Conservation (phyloP, 2,888 invertebrate genomes). For the Drosophila mulleri region DNA sequence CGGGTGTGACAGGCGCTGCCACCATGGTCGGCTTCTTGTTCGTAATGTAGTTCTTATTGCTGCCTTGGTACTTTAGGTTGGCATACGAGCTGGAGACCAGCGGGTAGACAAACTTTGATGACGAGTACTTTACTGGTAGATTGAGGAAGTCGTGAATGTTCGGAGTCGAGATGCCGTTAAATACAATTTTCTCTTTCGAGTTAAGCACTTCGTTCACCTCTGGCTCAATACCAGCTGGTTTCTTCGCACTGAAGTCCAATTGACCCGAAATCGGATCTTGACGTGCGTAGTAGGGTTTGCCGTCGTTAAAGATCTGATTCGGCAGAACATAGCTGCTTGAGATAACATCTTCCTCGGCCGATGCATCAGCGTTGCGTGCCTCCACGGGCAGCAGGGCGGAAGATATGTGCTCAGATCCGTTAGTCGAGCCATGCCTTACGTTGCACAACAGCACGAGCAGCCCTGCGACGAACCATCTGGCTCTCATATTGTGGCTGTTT, state of each 20-base stretch:
- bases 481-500: slow-evolving; percentile 40
- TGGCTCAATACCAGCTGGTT: slow-evolving; percentile 85
- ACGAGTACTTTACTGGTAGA: slow-evolving; percentile 89
- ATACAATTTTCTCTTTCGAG: slow-evolving; percentile 87
- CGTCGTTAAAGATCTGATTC: slow-evolving; percentile 88
- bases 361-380: slow-evolving; percentile 74
- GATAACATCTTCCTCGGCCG: slow-evolving; percentile 82
- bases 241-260: slow-evolving; percentile 87
- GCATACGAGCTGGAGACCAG: slow-evolving; percentile 90
- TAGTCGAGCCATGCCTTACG: slow-evolving; percentile 6
- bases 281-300: slow-evolving; percentile 89
- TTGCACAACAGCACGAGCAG: slow-evolving; percentile 44
- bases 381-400: slow-evolving; percentile 81
- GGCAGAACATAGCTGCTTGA: slow-evolving; percentile 85
- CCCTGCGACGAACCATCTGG: slow-evolving; percentile 34
- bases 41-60: slow-evolving; percentile 86
- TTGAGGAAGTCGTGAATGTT: slow-evolving; percentile 90
- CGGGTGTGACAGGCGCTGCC: slow-evolving; percentile 72
- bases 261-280: slow-evolving; percentile 89
- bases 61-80: slow-evolving; percentile 90
- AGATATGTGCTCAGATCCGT: slow-evolving; percentile 47
- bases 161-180: slow-evolving; percentile 87
- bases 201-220: slow-evolving; percentile 84
- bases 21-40: slow-evolving; percentile 86
- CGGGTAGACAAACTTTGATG: slow-evolving; percentile 89